These are phyloP conservation scores for Pomacea canaliculata DNA, from an alignment of 2,888 invertebrate species.

Conservation along the genomic window DNA sequence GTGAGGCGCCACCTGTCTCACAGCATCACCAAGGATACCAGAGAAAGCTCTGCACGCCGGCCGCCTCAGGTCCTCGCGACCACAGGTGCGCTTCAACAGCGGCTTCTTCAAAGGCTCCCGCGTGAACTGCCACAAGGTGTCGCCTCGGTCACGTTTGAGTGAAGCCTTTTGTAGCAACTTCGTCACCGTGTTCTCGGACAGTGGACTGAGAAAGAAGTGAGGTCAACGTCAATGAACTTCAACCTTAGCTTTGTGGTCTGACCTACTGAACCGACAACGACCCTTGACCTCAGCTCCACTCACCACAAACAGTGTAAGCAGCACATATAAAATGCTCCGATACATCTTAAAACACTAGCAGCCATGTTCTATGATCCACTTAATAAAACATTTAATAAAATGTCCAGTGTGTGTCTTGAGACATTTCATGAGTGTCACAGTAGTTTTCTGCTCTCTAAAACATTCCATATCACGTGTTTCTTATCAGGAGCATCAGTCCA, in stretches of 20 bases:
- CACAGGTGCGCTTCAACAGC: constrained; percentile 45
- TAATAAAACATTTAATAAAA: too few species aligned
- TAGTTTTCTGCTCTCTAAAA: too few species aligned
- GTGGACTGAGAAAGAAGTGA: constrained; percentile 37
- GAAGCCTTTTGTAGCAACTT: constrained; percentile 57
- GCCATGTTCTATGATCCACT: too few species aligned
- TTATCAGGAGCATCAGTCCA: too few species aligned
- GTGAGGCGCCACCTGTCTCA: too few species aligned
- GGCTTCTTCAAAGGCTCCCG: constrained; percentile 57
- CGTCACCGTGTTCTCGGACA: constrained; percentile 48
- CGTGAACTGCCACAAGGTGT: constrained; percentile 47
- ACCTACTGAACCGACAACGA: neutral
- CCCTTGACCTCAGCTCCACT: neutral
- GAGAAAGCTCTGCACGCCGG: constrained; percentile 47
- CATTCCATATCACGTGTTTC: too few species aligned
- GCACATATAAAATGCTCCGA: too few species aligned
- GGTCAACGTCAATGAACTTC: neutral
- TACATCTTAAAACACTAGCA: too few species aligned
- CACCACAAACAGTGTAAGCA: constrained; percentile 5
- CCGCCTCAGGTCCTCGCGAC: constrained; percentile 46
- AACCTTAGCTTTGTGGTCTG: neutral
- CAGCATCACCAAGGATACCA: constrained; percentile 35
- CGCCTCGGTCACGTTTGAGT: constrained; percentile 47
- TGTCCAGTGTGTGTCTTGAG: too few species aligned
- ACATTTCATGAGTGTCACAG: too few species aligned